phyloP scores from a whole-genome alignment of 2,888 invertebrate genomes.

The Meteorus cinctellus region DNA sequence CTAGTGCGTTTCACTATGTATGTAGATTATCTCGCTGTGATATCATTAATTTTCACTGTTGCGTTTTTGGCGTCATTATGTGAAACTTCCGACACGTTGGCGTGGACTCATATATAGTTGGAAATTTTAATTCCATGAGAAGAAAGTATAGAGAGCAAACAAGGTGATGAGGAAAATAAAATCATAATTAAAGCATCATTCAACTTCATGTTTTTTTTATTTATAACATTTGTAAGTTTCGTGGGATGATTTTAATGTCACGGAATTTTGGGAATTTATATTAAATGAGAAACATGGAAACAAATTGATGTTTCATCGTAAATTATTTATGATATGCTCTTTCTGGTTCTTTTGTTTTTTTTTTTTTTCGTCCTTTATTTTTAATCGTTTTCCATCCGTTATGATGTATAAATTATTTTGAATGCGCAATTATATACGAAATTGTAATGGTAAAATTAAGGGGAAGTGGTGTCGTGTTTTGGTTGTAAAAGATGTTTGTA shows the following conservation, averaged over 20 bases:
- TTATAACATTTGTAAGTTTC: not conserved
- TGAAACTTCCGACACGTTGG: not conserved
- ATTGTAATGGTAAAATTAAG: not conserved
- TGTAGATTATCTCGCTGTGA: conserved; percentile 5
- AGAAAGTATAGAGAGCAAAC: no score
- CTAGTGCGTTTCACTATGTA: not conserved
- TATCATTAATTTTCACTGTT: conserved; percentile 37
- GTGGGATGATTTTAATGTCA: not conserved
- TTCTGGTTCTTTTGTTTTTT: not conserved
- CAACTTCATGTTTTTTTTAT: not conserved
- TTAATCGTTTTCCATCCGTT: conserved; percentile 7
- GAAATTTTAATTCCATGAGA: not conserved
- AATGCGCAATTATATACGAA: not conserved
- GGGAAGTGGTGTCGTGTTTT: not conserved
- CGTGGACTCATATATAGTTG: not conserved
- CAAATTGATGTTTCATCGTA: conserved; percentile 24
- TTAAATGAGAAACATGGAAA: conserved; percentile 39
- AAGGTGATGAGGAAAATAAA: not conserved
- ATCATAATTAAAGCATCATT: not conserved
- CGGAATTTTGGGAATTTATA: conserved; percentile 30
- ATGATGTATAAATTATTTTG: conserved; percentile 13
- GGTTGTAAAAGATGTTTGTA: not conserved
- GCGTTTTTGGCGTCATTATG: conserved; percentile 3
- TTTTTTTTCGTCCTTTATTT: not conserved
- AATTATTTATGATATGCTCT: not conserved